Evolutionary conservation across 2,888 invertebrate genomes (phyloP).

Genomic region (Zhuqinia jingwanae): DNA sequence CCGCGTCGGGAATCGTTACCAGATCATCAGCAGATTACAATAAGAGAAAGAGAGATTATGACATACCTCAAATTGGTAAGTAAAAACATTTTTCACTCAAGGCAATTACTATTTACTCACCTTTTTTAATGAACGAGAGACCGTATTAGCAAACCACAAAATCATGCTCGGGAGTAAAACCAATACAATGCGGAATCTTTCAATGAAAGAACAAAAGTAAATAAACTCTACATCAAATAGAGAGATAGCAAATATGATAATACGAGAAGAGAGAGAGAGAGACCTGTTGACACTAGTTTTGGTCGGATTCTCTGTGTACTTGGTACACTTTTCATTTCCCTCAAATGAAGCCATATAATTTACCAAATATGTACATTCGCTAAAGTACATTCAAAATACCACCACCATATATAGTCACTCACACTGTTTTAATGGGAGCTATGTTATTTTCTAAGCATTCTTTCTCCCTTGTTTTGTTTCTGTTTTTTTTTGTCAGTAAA

Average conservation of each 20-base stretch:
- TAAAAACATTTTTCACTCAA: not conserved
- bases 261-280: slow-evolving; percentile 2
- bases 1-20: slow-evolving; percentile 52
- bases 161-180: too few species aligned
- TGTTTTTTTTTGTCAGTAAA: too few species aligned
- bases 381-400: too few species aligned
- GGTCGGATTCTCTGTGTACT: not conserved
- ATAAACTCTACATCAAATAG: not conserved
- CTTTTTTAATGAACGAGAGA: not conserved
- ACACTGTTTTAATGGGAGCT: not conserved
- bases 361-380: not conserved
- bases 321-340: slow-evolving; percentile 32
- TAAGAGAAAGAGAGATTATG: slow-evolving; percentile 77
- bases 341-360: not conserved
- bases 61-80: slow-evolving; percentile 79
- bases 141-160: too few species aligned
- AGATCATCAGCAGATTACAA: slow-evolving; percentile 63
- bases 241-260: not conserved
- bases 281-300: slow-evolving; percentile 62
- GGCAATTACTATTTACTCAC: not conserved
- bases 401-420: not conserved
- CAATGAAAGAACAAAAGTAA: not conserved
- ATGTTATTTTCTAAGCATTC: not conserved
- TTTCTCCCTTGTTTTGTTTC: not conserved
- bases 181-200: too few species aligned